Base-by-base conservation (phyloP, 1,140 invertebrate genomes). In the Trinorchestia longiramus region DNA sequence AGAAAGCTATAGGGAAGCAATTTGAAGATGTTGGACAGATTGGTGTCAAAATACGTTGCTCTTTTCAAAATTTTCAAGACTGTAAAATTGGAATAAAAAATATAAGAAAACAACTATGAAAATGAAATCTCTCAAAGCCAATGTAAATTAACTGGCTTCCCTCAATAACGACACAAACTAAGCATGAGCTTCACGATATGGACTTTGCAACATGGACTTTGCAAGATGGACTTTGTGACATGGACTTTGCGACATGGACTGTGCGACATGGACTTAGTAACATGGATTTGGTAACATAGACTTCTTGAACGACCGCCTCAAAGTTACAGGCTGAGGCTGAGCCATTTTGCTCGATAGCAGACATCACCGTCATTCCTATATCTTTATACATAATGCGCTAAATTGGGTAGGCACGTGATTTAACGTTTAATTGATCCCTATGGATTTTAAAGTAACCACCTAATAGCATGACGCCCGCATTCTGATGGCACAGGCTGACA, bases 301-400 rank as follows among this genome's bases (percentile, higher is more conserved):
- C 47, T 45, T 94, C 43, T 94, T 94, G 8, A 43, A 11, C 8
- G 92, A 94, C 43, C 43, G 44, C 8, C 92, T 94, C 36, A 4
- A 91, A 23, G 11, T 28, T 43, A 8, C 41, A 8, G 8, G 43
- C 8, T 8, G 6, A 43, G 40, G 92, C 8, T 45, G 43, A 6
- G 92, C 28, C 40, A 3, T 15, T n/a, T 94, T 47, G 11, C 43
- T 43, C 47, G 92, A 43, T 44, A 94, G 45, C 92, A 47, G 0
- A 92, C 43, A 43, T 36, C 92, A 47, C 43, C 44, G 6, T 19
- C 92, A 28, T 8, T 43, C 40, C 92, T 94, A 94, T 44, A 47
- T 6, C 92, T 94, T 94, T 40, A 47, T n/a, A n/a, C n/a, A n/a
- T 47, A 94, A 94, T 47, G 92, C 47, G 90, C 90, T 47, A 47